Evolutionary conservation across 2,797 vertebrate species (phyloP).

Genomic region (Thamnophis elegans): DNA sequence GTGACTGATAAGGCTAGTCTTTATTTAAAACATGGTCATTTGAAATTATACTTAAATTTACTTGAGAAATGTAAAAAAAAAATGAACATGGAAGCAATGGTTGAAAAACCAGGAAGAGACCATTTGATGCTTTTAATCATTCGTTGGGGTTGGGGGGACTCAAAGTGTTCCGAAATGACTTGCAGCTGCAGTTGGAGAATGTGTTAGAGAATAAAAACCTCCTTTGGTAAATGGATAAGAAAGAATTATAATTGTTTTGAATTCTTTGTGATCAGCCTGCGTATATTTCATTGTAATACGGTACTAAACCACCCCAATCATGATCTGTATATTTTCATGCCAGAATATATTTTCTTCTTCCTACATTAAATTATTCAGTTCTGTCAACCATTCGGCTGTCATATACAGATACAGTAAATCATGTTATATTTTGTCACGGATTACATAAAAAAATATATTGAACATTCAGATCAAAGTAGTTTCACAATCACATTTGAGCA

Average conservation of each 20-base stretch:
- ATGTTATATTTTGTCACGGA: constrained; percentile 95
- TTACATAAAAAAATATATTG: constrained; percentile 87
- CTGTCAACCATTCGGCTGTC: constrained; percentile 88
- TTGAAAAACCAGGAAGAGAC: constrained; percentile 51
- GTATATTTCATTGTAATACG: constrained; percentile 70
- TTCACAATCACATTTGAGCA: constrained; percentile 85
- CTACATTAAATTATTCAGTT: constrained; percentile 85
- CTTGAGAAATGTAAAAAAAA: constrained; percentile 30
- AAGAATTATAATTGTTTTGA: constrained; percentile 78
- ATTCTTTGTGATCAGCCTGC: constrained; percentile 68
- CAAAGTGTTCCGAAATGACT: constrained; percentile 60
- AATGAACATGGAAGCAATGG: constrained; percentile 13
- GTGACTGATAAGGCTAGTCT: not conserved
- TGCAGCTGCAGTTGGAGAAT: constrained; percentile 69
- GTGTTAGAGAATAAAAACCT: constrained; percentile 63
- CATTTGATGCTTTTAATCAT: constrained; percentile 48
- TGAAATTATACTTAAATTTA: constrained; percentile 36
- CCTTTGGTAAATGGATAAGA: constrained; percentile 66
- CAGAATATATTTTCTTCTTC: constrained; percentile 77
- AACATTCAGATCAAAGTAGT: constrained; percentile 89
- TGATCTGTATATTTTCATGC: constrained; percentile 78
- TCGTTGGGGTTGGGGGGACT: constrained; percentile 46
- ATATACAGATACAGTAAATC: constrained; percentile 95
- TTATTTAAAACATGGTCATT: constrained; percentile 39
- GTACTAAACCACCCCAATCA: constrained; percentile 72